Evolutionary conservation across 2,797 vertebrate genomes (phyloP).

Genomic region (Bradypus variegatus): DNA sequence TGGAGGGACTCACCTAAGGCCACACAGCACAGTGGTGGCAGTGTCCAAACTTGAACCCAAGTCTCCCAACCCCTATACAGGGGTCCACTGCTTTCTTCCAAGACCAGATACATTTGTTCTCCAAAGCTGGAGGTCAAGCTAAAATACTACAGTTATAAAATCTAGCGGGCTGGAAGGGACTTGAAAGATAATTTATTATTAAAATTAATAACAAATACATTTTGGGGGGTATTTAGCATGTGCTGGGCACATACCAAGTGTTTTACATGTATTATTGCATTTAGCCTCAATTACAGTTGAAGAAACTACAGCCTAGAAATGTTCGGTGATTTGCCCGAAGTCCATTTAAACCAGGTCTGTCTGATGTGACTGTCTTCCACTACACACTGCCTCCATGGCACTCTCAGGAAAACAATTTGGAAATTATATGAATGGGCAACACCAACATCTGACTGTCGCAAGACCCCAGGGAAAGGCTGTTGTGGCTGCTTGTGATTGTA

Average conservation of each 20-base stretch:
- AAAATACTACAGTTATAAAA: conserved; percentile 20
- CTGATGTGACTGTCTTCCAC: neutral
- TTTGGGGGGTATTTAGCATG: conserved; percentile 21
- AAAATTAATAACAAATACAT: conserved; percentile 20
- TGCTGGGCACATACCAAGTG: neutral
- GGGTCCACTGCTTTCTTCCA: neutral
- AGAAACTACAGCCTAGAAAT: conserved; percentile 33
- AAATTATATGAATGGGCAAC: neutral
- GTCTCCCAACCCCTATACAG: neutral
- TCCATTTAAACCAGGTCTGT: neutral
- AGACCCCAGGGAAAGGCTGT: neutral
- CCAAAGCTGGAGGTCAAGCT: neutral
- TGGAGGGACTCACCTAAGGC: neutral
- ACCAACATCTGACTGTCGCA: neutral
- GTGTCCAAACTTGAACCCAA: neutral
- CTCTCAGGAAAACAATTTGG: conserved; percentile 7
- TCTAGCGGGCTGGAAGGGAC: neutral
- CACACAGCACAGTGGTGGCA: neutral
- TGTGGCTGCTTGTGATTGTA: neutral
- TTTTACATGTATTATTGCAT: conserved; percentile 6
- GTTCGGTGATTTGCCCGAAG: neutral
- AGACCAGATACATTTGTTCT: conserved; percentile 1
- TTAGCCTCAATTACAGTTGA: neutral
- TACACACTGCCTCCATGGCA: neutral
- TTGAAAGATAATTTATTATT: conserved; percentile 8